Evolutionary conservation across 2,113 vertebrate species (phyloP).

Genomic region (Aepyceros melampus): DNA sequence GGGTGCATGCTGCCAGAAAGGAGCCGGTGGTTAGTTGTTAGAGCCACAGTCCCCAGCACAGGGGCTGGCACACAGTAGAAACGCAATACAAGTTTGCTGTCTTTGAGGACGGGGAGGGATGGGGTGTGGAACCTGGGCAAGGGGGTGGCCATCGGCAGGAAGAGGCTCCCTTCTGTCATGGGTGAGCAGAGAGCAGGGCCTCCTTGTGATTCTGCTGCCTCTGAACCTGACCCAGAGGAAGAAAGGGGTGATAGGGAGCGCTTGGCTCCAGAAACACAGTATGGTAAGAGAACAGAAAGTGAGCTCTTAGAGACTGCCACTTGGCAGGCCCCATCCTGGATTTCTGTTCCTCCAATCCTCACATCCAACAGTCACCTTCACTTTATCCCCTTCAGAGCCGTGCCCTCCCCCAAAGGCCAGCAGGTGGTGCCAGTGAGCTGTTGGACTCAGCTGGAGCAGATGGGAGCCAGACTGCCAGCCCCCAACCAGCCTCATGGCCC

Average conservation of each 20-base stretch:
- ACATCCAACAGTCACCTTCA: not conserved
- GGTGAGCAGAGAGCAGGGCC: not conserved
- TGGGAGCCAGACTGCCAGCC: not conserved
- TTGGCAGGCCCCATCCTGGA: not conserved
- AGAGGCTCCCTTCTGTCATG: not conserved
- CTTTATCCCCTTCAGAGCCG: not conserved
- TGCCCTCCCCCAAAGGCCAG: slow-evolving; percentile 1
- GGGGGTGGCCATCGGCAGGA: not conserved
- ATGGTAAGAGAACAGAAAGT: not conserved
- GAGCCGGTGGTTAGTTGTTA: too few species aligned
- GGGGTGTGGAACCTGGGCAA: not conserved
- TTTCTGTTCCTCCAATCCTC: not conserved
- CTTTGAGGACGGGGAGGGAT: not conserved
- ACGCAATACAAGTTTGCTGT: not conserved
- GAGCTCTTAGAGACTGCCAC: not conserved
- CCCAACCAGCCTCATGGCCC: not conserved
- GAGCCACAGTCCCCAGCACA: not conserved
- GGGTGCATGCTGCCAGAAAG: not conserved
- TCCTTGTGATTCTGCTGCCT: not conserved
- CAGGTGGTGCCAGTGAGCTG: slow-evolving; percentile 64
- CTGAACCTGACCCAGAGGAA: not conserved
- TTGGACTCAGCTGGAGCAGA: not conserved
- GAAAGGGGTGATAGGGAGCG: not conserved
- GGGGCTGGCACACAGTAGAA: not conserved
- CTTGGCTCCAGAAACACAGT: not conserved